Evolutionary conservation across 2,888 invertebrate genomes (phyloP), one percentile per base, ranked within the genome.

Genomic region (Melinaea menophilus): DNA sequence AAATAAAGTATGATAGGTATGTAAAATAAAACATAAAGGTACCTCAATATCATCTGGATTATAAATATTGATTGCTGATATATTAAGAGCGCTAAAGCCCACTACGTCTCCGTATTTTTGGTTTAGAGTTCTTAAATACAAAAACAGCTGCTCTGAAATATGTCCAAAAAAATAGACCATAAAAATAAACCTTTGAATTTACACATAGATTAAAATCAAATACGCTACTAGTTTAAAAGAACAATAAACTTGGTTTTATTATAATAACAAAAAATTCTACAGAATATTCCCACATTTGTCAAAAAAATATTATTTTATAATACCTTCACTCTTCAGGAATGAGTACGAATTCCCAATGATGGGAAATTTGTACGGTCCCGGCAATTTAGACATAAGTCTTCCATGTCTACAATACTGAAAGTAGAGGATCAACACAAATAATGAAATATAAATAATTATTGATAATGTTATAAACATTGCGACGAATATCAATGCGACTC

Each of bases 21-120:
- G 7, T 4, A 37, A 37, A 37, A 37, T 5, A 37, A 37, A 37
- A 37, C 22, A 22, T 22, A 22, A 22, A 54, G 11, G 45, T 69
- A 75, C 75, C 72, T 75, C 72, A 12, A 75, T 62, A 58, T 75
- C 74, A 41, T 71, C 67, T 22, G 75, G 72, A 3, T 72, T 61
- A 54, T 68, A 72, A 51, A 74, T 63, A 31, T 69, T 63, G 5
- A 74, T 58, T 11, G 60, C 34, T 7, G 63, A 57, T 5, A 71
- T 35, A 56, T 70, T 59, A 22, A 73, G 63, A 0, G 69, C 68
- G 41, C 66, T 64, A 12, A 70, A 41, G 55, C 67, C 69, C 33
- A 66, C n/a, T 34, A 74, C 61, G 12, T 68, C 63, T 5, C 72
- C 71, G 35, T 63, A 72, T n/a, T 60, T 58, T 12, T 56, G 54